These are phyloP conservation scores for Tethea ocularis DNA, from an alignment of 2,888 invertebrate species.

Conservation along the genomic window DNA sequence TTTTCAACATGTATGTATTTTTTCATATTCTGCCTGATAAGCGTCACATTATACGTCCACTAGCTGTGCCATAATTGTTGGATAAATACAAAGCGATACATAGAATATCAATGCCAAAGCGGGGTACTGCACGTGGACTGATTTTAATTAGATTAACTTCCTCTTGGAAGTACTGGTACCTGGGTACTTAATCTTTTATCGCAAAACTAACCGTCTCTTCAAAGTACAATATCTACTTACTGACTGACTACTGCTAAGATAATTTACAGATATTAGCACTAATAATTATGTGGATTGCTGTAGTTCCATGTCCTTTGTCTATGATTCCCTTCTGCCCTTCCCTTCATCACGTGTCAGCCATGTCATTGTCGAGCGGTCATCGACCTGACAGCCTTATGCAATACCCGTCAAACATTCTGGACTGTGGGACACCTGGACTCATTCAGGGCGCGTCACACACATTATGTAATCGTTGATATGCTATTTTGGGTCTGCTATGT, in stretches of 20 bases:
- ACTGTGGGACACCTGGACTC: conserved; percentile 58
- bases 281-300: neutral
- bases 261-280: neutral
- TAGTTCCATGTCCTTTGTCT: conserved; percentile 48
- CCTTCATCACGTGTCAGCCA: conserved; percentile 34
- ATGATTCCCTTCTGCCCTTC: conserved; percentile 40
- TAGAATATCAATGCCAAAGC: conserved; percentile 33
- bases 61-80: conserved; percentile 14
- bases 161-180: neutral
- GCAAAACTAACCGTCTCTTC: neutral
- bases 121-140: conserved; percentile 42
- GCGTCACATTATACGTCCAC: neutral
- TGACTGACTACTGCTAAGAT: neutral
- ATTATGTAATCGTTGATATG: conserved; percentile 44
- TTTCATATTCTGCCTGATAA: neutral
- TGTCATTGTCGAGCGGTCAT: conserved; percentile 63
- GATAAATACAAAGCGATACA: conserved; percentile 21
- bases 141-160: conserved; percentile 27
- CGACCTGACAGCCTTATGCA: conserved; percentile 61
- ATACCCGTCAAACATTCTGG: conserved; percentile 44
- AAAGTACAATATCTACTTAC: neutral
- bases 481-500: conserved; percentile 19
- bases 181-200: neutral
- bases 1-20: neutral
- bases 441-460: conserved; percentile 39